phyloP scores from a whole-genome alignment of 2,113 vertebrate genomes.

The Neolamprologus cancellatus region DNA sequence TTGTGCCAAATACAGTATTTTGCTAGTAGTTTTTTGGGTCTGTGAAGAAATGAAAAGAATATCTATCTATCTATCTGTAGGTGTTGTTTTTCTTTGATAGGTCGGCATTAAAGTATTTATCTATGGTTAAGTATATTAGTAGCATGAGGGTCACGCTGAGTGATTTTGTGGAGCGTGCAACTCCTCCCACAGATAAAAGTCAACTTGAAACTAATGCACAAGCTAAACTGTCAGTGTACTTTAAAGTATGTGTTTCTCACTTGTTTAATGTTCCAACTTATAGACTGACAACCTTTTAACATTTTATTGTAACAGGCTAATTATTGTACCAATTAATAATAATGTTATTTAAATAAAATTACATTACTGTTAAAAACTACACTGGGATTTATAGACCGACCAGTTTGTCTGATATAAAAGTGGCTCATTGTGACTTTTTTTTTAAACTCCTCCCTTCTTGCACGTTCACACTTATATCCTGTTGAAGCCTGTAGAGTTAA shows the following conservation, averaged over 20 bases:
- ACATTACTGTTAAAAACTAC: rapidly evolving
- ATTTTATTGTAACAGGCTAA: background rate
- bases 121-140: background rate
- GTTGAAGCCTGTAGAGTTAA: background rate
- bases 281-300: rapidly evolving
- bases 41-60: background rate
- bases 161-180: background rate
- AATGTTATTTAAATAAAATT: background rate
- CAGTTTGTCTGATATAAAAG: background rate
- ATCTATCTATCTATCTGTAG: background rate
- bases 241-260: background rate
- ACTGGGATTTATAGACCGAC: rapidly evolving
- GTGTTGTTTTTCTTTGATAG: rapidly evolving
- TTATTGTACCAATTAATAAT: rapidly evolving
- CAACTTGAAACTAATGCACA: background rate
- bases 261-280: background rate
- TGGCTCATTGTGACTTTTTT: rapidly evolving
- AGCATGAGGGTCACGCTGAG: rapidly evolving
- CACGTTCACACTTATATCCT: background rate
- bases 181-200: background rate
- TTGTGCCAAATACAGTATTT: background rate
- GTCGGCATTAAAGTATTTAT: rapidly evolving
- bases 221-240: background rate
- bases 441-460: background rate
- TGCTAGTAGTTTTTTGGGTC: rapidly evolving